Conservation (phyloP, 2,797 vertebrate genomes). For the Nannoperca obscura region DNA sequence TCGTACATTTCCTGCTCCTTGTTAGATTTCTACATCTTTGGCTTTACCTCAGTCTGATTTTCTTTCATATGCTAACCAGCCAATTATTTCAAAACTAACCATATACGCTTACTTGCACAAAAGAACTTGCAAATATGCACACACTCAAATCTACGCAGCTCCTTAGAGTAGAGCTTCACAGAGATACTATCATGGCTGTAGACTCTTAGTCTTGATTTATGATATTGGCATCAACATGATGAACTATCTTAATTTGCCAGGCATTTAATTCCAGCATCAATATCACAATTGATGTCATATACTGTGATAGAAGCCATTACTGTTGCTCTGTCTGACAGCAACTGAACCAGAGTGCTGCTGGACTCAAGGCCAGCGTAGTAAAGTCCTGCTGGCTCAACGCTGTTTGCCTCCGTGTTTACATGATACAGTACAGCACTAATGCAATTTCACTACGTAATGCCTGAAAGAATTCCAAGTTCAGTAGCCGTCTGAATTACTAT, state of each 20-base stretch:
- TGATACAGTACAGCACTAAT: not conserved
- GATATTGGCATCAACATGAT: not conserved
- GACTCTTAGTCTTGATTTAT: not conserved
- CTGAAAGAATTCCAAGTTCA: constrained; percentile 4
- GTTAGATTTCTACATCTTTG: not conserved
- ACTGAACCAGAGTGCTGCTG: not conserved
- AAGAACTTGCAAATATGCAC: no score
- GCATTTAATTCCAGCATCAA: not conserved
- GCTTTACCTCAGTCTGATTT: not conserved
- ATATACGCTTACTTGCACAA: no score
- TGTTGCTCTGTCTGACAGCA: not conserved
- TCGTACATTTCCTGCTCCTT: not conserved
- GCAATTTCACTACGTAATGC: not conserved
- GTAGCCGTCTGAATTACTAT: not conserved
- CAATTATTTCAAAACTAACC: no score
- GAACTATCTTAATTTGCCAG: not conserved
- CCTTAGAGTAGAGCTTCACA: not conserved
- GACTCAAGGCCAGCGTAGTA: not conserved
- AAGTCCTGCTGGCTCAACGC: not conserved
- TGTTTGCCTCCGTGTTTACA: not conserved
- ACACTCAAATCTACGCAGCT: not conserved
- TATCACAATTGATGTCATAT: not conserved
- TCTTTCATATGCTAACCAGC: not conserved
- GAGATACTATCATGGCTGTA: not conserved
- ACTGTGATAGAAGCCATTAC: not conserved